Conservation (phyloP, 1,140 invertebrate genomes). For the Drosophila lacteicornis region DNA sequence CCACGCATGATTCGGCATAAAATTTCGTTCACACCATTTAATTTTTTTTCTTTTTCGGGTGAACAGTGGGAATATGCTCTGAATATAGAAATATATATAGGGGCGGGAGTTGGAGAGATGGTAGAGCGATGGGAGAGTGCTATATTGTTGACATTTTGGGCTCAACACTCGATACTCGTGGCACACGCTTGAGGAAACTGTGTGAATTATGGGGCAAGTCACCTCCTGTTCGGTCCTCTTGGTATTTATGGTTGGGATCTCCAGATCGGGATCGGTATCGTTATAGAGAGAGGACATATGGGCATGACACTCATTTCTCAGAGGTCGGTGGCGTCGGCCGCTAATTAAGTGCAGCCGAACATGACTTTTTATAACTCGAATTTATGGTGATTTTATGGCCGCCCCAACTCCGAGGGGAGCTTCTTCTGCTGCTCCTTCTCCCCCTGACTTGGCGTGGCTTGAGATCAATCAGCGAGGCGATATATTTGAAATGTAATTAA, state of each 20-base stretch:
- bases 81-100: slow-evolving; percentile 23
- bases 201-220: slow-evolving; percentile 63
- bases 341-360: slow-evolving; percentile 82
- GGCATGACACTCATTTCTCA: slow-evolving; percentile 60
- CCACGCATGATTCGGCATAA: slow-evolving; percentile 82
- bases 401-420: slow-evolving; percentile 35
- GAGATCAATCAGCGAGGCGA: slow-evolving; percentile 72
- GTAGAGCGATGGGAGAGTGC: slow-evolving; percentile 22
- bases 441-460: background rate
- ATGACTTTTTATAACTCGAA: slow-evolving; percentile 83
- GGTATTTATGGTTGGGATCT: slow-evolving; percentile 19
- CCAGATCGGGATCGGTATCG: background rate
- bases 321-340: slow-evolving; percentile 56
- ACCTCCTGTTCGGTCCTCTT: slow-evolving; percentile 8
- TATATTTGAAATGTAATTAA: slow-evolving; percentile 83
- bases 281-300: slow-evolving; percentile 44
- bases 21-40: slow-evolving; percentile 82
- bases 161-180: slow-evolving; percentile 58
- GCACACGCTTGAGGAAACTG: slow-evolving; percentile 69
- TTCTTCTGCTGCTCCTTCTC: background rate
- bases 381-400: slow-evolving; percentile 79
- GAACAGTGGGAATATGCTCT: slow-evolving; percentile 24
- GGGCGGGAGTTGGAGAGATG: background rate
- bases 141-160: slow-evolving; percentile 75
- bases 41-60: slow-evolving; percentile 43